Percentiles rank a stretch among this genome's conserved stretches.
Conservation (phyloP, 2,113 vertebrate genomes). For the Vidua macroura region DNA sequence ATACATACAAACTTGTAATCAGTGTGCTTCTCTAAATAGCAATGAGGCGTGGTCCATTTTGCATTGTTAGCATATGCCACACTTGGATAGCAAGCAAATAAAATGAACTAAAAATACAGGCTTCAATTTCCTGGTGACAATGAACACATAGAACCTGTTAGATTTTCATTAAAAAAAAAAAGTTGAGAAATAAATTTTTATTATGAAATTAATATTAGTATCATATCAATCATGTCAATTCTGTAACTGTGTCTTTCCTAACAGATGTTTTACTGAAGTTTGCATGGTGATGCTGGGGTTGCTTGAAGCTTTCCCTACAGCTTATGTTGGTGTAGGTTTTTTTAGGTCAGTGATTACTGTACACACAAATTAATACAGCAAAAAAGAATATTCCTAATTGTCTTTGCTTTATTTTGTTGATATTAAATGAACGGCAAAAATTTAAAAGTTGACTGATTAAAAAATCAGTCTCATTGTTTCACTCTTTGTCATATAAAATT, state of each 20-base stretch:
- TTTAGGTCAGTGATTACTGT: not conserved
- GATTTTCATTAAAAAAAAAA: not conserved
- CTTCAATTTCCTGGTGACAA: not conserved
- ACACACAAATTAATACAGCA: not conserved
- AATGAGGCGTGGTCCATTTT: rapidly evolving
- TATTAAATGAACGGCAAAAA: not conserved
- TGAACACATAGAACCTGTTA: not conserved
- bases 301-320: not conserved
- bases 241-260: not conserved
- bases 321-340: not conserved
- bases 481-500: not conserved
- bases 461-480: not conserved
- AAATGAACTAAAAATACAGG: not conserved
- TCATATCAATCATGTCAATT: not conserved
- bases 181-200: not conserved
- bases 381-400: not conserved
- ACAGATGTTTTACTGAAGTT: not conserved
- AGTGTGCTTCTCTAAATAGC: not conserved
- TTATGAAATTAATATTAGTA: not conserved
- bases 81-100: not conserved
- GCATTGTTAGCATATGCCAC: not conserved
- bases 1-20: not conserved
- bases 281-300: not conserved
- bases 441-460: not conserved
- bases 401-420: not conserved